Conservation (phyloP, 1,140 invertebrate species). For the Ceratoteleas bidentatus region DNA sequence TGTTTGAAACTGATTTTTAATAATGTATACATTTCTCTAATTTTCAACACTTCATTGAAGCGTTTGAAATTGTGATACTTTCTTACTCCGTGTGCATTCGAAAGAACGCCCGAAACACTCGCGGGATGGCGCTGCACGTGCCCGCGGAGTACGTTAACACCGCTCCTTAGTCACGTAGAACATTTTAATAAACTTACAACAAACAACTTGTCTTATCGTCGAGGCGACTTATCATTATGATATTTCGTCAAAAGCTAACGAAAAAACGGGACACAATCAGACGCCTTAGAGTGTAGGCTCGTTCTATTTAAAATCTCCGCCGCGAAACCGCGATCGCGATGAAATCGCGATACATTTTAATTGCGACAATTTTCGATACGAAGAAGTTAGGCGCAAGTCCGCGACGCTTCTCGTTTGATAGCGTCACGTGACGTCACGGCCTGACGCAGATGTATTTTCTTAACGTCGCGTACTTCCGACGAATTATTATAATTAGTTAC, state of each 20-base stretch:
- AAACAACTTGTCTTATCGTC: slow-evolving; percentile 31
- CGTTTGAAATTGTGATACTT: too few relatives aligned
- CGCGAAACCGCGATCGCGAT: not conserved
- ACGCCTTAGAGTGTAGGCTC: not conserved
- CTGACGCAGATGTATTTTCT: too few relatives aligned
- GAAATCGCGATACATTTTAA: too few relatives aligned
- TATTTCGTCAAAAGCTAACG: slow-evolving; percentile 12
- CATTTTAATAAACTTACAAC: slow-evolving; percentile 27
- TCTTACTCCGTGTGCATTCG: not conserved
- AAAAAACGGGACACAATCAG: not conserved
- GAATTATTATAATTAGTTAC: too few relatives aligned
- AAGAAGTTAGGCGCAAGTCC: too few relatives aligned
- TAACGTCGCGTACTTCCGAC: too few relatives aligned
- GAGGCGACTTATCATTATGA: slow-evolving; percentile 17
- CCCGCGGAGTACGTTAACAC: slow-evolving; percentile 10
- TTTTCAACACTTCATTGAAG: slow-evolving; percentile 81
- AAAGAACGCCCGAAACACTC: not conserved
- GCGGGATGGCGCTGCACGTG: not conserved
- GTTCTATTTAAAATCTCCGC: not conserved
- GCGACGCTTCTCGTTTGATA: too few relatives aligned
- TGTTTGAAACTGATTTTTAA: too few relatives aligned
- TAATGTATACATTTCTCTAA: too few relatives aligned
- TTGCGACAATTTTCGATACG: too few relatives aligned
- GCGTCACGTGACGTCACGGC: too few relatives aligned
- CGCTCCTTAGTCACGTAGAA: slow-evolving; percentile 24